Evolutionary conservation across 2,888 invertebrate genomes (phyloP).

Genomic region (Apodemia mormo): DNA sequence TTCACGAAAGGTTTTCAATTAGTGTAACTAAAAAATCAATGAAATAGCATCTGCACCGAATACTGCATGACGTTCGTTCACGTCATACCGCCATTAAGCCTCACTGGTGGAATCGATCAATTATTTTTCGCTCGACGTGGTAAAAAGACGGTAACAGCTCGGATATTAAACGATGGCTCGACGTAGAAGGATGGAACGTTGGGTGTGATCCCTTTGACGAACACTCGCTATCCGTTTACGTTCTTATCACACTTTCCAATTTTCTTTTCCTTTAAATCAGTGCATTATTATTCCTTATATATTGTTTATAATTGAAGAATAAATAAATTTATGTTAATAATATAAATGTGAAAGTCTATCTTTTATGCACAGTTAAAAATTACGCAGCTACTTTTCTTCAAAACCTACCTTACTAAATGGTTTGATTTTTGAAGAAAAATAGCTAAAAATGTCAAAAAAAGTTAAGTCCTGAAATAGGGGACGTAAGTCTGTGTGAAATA

Average conservation of each 20-base stretch:
- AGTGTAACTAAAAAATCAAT: conserved; percentile 22
- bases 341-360: no score
- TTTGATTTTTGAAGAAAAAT: no score
- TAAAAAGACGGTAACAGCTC: conserved; percentile 68
- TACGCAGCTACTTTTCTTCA: no score
- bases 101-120: conserved; percentile 69
- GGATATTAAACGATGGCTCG: conserved; percentile 70
- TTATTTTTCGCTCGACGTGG: conserved; percentile 70
- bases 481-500: no score
- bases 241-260: conserved; percentile 56
- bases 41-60: conserved; percentile 27
- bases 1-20: conserved; percentile 18
- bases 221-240: conserved; percentile 53
- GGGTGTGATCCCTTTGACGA: conserved; percentile 62
- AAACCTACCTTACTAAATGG: no score
- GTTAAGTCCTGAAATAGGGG: no score
- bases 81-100: conserved; percentile 64
- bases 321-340: no score
- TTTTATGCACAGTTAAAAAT: no score
- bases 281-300: no score
- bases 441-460: no score
- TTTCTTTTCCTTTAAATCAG: conserved; percentile 31
- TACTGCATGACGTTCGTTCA: conserved; percentile 47
- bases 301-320: no score
- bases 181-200: conserved; percentile 46